Evolutionary conservation across 1,140 invertebrate species (phyloP), one percentile per base, ranked within the genome.

Genomic region (Papilio helenus): DNA sequence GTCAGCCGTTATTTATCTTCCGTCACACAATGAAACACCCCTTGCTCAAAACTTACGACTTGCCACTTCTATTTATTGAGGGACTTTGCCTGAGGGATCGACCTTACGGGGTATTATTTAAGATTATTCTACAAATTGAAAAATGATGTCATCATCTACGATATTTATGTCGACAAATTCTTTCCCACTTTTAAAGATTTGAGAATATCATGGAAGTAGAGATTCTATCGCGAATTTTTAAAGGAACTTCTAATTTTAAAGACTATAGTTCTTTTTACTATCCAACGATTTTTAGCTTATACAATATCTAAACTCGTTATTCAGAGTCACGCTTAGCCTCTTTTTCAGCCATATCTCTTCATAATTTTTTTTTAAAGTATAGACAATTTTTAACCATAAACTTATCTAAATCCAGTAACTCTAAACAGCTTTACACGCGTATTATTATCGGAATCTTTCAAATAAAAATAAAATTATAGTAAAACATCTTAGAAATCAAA

Each of bases 51-150:
- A 34, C 76, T 65, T 77, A 65, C 76, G 76, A 77, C 34, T 77
- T 77, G n/a, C 7, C 76, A 77, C 58, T 77, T 77, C 61, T 58
- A 77, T 77, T 77, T 58, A 77, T 77, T 77, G 76, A 77, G 58
- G 76, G 42, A 49, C 72, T 44, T 76, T 23, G 34, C 55, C 55
- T 65, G 12, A 65, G 34, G 58, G 58, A 12, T 39, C 55, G 18
- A 77, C 34, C 55, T n/a, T 65, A 58, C 29, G 44, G 12, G 39
- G 55, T 58, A 61, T 77, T 61, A 77, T 65, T 77, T 42, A 42
- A 61, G 34, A 77, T 77, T 65, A 29, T 61, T 58, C 44, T 65
- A 42, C 58, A 77, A 77, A 77, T 77, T 65, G 76, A 65, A 77
- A 77, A 77, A 76, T 18, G 10, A 55, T 77, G 1, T 73, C 20